These are phyloP conservation scores for Aplidium turbinatum DNA, from an alignment of 23 tunicate genomes.

Conservation along the genomic window DNA sequence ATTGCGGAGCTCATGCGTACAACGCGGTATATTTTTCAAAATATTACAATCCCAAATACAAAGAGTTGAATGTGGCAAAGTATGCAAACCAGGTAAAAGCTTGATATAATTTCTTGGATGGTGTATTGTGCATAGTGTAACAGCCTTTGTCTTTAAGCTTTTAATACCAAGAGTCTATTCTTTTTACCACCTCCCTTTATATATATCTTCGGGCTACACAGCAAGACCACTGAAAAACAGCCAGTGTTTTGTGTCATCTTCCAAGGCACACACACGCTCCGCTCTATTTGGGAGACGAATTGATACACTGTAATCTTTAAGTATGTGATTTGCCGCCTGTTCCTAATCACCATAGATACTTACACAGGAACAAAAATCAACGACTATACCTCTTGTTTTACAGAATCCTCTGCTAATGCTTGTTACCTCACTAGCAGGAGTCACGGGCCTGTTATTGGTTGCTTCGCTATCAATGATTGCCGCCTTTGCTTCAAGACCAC, in stretches of 20 bases:
- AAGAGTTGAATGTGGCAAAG: slow-evolving; percentile 79
- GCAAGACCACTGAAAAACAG: no score
- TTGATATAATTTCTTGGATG: background rate
- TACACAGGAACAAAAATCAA: no score
- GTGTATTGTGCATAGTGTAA: background rate
- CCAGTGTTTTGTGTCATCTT: no score
- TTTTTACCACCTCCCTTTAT: background rate
- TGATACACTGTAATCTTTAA: no score
- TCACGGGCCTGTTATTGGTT: slow-evolving; percentile 70
- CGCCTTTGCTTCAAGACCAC: slow-evolving; percentile 43
- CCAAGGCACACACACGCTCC: no score
- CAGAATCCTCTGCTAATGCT: slow-evolving; percentile 69
- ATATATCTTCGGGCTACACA: no score
- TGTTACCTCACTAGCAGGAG: slow-evolving; percentile 65
- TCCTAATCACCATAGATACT: background rate
- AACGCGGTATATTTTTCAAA: slow-evolving; percentile 77
- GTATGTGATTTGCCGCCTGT: background rate
- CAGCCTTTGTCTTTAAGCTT: background rate
- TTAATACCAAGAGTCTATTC: background rate
- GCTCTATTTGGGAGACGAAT: no score
- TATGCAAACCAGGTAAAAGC: slow-evolving; percentile 71
- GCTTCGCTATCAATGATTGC: slow-evolving; percentile 42
- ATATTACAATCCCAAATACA: slow-evolving; percentile 52
- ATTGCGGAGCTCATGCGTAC: slow-evolving; percentile 87
- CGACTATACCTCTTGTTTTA: background rate